Conservation (phyloP, 2,888 invertebrate species). For the Brachyptera risi region DNA sequence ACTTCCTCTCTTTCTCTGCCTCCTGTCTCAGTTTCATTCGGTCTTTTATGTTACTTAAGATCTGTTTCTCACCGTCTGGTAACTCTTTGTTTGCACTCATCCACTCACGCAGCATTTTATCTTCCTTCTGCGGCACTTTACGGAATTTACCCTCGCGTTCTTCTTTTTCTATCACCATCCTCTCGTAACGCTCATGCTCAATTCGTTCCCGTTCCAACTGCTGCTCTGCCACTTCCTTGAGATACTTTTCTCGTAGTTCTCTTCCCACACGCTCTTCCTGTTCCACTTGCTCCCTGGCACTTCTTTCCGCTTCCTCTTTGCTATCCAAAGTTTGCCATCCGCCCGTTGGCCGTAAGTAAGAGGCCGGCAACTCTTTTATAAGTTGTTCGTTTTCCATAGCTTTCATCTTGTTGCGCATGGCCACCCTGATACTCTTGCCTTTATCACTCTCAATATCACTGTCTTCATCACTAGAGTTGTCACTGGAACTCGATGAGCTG, state of each 20-base stretch:
- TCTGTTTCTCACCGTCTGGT: conserved; percentile 46
- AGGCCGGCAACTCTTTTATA: not conserved
- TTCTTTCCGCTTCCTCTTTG: conserved; percentile 1
- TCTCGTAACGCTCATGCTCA: conserved; percentile 24
- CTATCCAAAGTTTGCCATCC: not conserved
- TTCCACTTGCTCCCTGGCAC: not conserved
- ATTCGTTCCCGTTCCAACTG: conserved; percentile 32
- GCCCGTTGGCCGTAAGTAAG: not conserved
- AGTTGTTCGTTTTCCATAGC: conserved; percentile 41
- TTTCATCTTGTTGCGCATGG: conserved; percentile 58
- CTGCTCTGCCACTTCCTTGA: conserved; percentile 43
- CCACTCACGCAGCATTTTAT: conserved; percentile 47
- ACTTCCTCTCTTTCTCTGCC: conserved; percentile 39
- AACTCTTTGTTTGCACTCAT: conserved; percentile 49
- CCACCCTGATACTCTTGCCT: conserved; percentile 59
- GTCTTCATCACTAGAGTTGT: conserved; percentile 46
- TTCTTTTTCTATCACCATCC: conserved; percentile 23
- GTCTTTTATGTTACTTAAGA: conserved; percentile 51
- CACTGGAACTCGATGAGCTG: conserved; percentile 15
- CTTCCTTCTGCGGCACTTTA: conserved; percentile 27
- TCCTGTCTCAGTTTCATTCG: conserved; percentile 52
- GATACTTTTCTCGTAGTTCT: conserved; percentile 12
- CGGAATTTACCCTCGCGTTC: conserved; percentile 14
- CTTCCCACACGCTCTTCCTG: conserved; percentile 28
- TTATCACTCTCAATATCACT: conserved; percentile 48